phyloP scores from a whole-genome alignment of 2,113 vertebrate species.

The Bothrops jararaca region DNA sequence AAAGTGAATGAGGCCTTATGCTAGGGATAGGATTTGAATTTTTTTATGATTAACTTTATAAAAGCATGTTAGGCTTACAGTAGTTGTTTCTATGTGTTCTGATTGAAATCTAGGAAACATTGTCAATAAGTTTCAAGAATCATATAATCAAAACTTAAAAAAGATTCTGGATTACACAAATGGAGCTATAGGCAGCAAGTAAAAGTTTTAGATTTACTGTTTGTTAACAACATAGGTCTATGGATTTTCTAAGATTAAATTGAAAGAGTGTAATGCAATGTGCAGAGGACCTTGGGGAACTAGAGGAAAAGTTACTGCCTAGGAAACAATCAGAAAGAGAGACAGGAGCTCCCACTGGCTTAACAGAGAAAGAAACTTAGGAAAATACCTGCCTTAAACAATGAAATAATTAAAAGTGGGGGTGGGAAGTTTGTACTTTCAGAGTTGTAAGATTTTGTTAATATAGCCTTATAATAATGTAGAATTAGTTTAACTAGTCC shows the following conservation, averaged over 20 bases:
- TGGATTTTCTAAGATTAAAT: neutral
- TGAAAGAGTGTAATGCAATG: neutral
- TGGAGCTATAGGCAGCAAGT: neutral
- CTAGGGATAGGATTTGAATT: neutral
- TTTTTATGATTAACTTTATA: neutral
- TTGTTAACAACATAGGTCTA: neutral
- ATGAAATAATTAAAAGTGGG: too few relatives aligned
- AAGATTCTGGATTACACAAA: neutral
- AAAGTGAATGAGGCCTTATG: neutral
- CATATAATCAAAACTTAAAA: neutral
- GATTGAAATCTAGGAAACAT: neutral
- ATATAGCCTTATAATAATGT: too few relatives aligned
- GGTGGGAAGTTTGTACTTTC: too few relatives aligned
- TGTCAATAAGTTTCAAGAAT: neutral
- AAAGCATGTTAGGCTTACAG: neutral
- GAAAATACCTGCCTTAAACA: too few relatives aligned
- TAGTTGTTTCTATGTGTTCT: neutral
- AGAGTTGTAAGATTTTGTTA: too few relatives aligned
- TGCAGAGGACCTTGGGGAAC: too few relatives aligned
- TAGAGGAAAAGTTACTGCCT: too few relatives aligned
- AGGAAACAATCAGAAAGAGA: too few relatives aligned
- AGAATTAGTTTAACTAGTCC: too few relatives aligned
- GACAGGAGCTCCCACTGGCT: too few relatives aligned
- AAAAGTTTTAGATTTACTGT: neutral
- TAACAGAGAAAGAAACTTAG: too few relatives aligned